Base-by-base conservation (phyloP, 2,113 vertebrate genomes). In the Hucho hucho region DNA sequence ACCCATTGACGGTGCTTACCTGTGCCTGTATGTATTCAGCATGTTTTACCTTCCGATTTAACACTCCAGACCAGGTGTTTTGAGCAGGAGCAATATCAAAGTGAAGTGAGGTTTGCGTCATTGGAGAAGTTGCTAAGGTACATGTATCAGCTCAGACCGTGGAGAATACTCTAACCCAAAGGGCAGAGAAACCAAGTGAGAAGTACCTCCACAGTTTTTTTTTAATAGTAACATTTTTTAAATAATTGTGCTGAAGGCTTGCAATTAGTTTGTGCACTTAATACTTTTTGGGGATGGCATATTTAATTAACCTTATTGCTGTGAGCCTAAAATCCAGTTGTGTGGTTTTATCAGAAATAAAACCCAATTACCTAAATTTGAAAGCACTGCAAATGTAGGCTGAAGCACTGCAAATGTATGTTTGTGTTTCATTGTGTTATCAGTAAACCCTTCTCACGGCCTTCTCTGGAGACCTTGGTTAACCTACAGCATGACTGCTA, bases 241-340 rank as follows among this genome's bases (percentile, higher is more conserved):
- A 87, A 82, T 89, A 85, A 86, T 83, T 75, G 78, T 0, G 79
- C 88, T 80, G 47, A 0, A 64, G 84, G 86, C 82, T 43, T 74
- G 87, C 86, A 80, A 88, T 89, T 89, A 87, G 83, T 83, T 79
- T 70, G 28, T 75, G 77, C 75, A 77, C 80, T 85, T 86, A 85
- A 86, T 87, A 70, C 73, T 88, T 88, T 86, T 84, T 86, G 64
- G 64, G 66, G 83, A 79, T 88, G 74, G 74, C 86, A 87, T 82
- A 83, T 82, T 83, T 86, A 85, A 53, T 74, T 66, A 53, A 84
- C 83, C 43, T 72, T 79, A 79, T 86, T 76, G 72, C 79, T 24
- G 29, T 74, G 77, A 81, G 77, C 75, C 84, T 73, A 53, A 53
- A 53, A 53, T 75, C 72, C 69, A 69, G 72, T 80, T 83, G 16